phyloP scores from a whole-genome alignment of 2,888 invertebrate species.

The Pachliopta kotzebuea region DNA sequence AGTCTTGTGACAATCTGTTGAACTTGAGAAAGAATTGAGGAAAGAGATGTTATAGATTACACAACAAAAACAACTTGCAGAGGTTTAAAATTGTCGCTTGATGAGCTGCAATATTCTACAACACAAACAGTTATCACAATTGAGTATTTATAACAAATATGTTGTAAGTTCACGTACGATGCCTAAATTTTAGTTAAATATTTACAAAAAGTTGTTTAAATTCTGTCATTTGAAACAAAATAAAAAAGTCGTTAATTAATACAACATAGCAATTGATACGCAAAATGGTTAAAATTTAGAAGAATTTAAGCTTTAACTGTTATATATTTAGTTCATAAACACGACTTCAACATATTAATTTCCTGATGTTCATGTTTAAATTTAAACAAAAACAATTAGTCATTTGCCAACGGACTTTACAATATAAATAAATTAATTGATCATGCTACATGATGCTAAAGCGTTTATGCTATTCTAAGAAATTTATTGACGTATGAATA shows the following conservation, averaged over 20 bases:
- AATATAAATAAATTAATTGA: too few species aligned
- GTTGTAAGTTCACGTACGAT: too few species aligned
- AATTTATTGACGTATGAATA: background rate
- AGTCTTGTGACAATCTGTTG: background rate
- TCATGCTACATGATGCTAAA: too few species aligned
- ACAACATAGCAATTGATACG: background rate
- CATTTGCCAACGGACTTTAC: background rate
- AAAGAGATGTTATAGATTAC: too few species aligned
- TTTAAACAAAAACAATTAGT: background rate
- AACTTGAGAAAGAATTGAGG: too few species aligned
- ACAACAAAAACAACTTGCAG: too few species aligned
- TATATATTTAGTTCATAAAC: background rate
- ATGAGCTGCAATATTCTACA: too few species aligned
- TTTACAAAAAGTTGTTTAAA: too few species aligned
- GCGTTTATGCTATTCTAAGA: background rate
- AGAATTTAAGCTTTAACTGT: background rate
- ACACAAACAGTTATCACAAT: too few species aligned
- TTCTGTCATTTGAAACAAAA: background rate
- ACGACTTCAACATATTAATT: background rate
- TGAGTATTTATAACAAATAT: too few species aligned
- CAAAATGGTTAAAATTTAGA: background rate
- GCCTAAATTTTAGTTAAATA: too few species aligned
- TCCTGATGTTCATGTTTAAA: background rate
- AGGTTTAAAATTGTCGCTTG: too few species aligned
- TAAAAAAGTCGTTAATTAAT: background rate